Base-by-base conservation (phyloP, 2,113 vertebrate genomes). In the Myxocyprinus asiaticus region DNA sequence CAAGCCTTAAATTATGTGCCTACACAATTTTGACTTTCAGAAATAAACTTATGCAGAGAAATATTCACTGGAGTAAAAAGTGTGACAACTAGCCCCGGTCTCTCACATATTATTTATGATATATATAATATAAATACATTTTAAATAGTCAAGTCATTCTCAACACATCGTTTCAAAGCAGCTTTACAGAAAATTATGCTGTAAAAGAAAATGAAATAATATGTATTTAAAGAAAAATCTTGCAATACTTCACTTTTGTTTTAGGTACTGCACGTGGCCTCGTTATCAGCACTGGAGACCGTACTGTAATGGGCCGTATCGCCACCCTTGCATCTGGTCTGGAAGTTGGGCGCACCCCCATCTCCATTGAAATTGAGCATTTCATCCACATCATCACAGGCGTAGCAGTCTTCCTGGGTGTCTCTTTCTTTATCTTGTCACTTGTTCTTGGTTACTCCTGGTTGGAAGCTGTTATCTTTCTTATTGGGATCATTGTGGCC, bases 351-450 rank as follows among this genome's bases (percentile, higher is more conserved):
- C 91, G 92, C 84, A 94, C 93, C 0, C 93, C 93, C 76, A 94
- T 94, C 2, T 92, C 93, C 76, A 84, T 88, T 0, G 93, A 94
- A 86, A 94, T 93, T 0, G 93, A 94, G 55, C 93, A 94, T 81
- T 94, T 94, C 82, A 94, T 94, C 82, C 93, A 94, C 85, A 88
- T 94, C 73, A 94, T 94, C 89, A 94, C 93, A 0, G 93, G 93
- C 0, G 93, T 94, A 86, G 93, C 92, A 0, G 90, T 94, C 80
- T 93, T 94, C 76, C 85, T 93, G 82, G 92, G 93, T 0, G 78
- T 94, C 48, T 88, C 91, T 74, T 93, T 93, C 88, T 93, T 94
- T 77, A 77, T 94, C 70, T 90, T 93, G 6, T 92, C 93, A 15
- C 88, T 93, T 45, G 88, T 92, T 4, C 83, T 94, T 5, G 92